Evolutionary conservation across 2,113 vertebrate genomes (phyloP), one percentile per base, ranked within the genome.

Genomic region (Seriola quinqueradiata): DNA sequence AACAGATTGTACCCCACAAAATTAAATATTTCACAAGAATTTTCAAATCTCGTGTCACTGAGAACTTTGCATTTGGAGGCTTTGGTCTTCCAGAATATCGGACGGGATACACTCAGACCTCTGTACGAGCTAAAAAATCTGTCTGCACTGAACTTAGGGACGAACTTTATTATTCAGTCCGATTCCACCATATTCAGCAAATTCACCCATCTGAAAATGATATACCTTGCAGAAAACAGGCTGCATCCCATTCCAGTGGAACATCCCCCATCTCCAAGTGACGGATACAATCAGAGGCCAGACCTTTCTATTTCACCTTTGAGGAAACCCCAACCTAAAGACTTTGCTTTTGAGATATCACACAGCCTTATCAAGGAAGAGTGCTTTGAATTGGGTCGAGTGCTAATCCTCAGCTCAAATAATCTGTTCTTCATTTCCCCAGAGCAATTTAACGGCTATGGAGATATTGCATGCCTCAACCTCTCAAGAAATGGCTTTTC

Each of bases 221-320:
- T 96, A 79, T 95, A 95, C 81, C 95, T 97, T 0, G 91, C 94
- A 32, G 96, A 95, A 88, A 97, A 96, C 77, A 94, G 95, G 25
- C 92, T 97, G 68, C 93, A 91, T 84, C 95, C 95, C 1, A 70
- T 74, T 0, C 48, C 84, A 4, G 34, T 23, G 44, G 65, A 17
- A 16, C 28, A 4, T 1, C 7, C 11, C 8, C 16, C 19, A 19
- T 7, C 0, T 11, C 21, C 12, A 28, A 25, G 0, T 1, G 0
- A 25, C 0, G 58, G 60, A 8, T 28, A 38, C 57, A 61, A 48
- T 60, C n/a, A 78, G 17, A 64, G 46, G 32, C 57, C 52, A 3
- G 73, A 46, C 11, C 3, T 67, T 59, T 76, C 54, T 5, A 5
- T 79, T 34, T 78, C 89, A 7, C 60, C 6, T 0, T 8, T 67